A percentile compares a stretch with the other conserved stretches of the same genome.
phyloP scores from a whole-genome alignment of 2,797 vertebrate genomes.

The Clarias platycephalus region DNA sequence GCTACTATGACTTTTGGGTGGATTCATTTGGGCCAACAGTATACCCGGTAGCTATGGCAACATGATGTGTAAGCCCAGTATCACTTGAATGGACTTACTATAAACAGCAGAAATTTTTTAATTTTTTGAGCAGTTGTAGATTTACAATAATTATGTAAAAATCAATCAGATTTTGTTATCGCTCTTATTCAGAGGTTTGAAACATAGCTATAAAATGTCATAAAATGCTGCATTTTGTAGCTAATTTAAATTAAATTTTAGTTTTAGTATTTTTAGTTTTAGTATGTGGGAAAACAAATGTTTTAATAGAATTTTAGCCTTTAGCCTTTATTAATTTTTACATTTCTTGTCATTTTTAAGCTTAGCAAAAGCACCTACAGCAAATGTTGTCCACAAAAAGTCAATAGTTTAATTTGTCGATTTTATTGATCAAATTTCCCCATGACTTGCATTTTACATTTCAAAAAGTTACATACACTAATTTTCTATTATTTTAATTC shows the following conservation, averaged over 20 bases:
- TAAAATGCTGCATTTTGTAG: not conserved
- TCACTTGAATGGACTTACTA: conserved; percentile 1
- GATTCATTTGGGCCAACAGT: conserved; percentile 35
- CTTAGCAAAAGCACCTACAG: too few relatives aligned
- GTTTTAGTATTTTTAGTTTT: not conserved
- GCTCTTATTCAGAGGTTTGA: not conserved
- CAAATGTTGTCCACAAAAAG: not conserved
- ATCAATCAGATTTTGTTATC: not conserved
- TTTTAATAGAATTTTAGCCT: not conserved
- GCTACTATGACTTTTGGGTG: conserved; percentile 49
- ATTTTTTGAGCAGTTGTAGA: too few relatives aligned
- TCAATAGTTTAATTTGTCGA: not conserved
- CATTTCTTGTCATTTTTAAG: not conserved
- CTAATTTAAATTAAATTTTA: not conserved
- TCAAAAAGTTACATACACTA: not conserved
- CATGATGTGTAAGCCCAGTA: conserved; percentile 37
- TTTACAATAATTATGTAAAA: not conserved
- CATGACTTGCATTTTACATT: not conserved
- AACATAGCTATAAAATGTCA: too few relatives aligned
- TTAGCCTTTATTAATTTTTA: not conserved
- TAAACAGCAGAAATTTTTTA: not conserved
- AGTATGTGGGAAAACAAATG: not conserved
- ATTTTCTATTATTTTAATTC: not conserved
- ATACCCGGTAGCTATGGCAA: conserved; percentile 49
- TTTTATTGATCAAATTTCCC: not conserved